These are phyloP conservation scores for Miltochrista miniata DNA, from an alignment of 2,888 invertebrate genomes.

Conservation along the genomic window DNA sequence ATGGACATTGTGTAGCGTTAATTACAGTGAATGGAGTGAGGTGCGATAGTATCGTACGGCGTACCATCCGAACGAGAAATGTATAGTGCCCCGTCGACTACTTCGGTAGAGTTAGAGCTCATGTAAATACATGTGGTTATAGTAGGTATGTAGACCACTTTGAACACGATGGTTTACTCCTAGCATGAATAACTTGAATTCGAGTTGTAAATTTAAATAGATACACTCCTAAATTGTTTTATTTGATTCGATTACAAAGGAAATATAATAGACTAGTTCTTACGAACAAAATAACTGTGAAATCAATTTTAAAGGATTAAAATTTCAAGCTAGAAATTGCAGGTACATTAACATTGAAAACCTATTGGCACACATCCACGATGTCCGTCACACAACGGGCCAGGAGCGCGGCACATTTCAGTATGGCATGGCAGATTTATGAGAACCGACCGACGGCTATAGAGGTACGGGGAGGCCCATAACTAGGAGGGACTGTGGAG, in stretches of 20 bases:
- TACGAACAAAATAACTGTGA: slow-evolving; percentile 48
- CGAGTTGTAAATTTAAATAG: slow-evolving; percentile 39
- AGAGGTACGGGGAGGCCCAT: slow-evolving; percentile 60
- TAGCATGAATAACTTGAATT: slow-evolving; percentile 42
- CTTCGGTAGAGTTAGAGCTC: slow-evolving; percentile 46
- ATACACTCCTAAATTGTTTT: slow-evolving; percentile 44
- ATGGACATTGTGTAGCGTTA: slow-evolving; percentile 79
- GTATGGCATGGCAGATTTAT: slow-evolving; percentile 80
- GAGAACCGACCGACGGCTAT: slow-evolving; percentile 67
- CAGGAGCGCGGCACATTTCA: slow-evolving; percentile 69
- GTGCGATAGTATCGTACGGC: slow-evolving; percentile 64
- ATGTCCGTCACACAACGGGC: slow-evolving; percentile 59
- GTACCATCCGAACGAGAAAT: slow-evolving; percentile 68
- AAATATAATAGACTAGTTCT: no score
- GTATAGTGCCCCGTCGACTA: slow-evolving; percentile 53
- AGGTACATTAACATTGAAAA: slow-evolving; percentile 60
- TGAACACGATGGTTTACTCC: slow-evolving; percentile 36
- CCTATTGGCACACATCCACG: slow-evolving; percentile 71
- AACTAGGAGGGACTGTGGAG: slow-evolving; percentile 58
- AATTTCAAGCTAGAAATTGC: slow-evolving; percentile 51
- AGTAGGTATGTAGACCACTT: slow-evolving; percentile 34
- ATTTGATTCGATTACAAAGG: no score
- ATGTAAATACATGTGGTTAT: slow-evolving; percentile 47
- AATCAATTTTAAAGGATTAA: no score
- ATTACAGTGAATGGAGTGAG: slow-evolving; percentile 77